Conservation (phyloP, 2,888 invertebrate species). For the Leptopilina myrica region DNA sequence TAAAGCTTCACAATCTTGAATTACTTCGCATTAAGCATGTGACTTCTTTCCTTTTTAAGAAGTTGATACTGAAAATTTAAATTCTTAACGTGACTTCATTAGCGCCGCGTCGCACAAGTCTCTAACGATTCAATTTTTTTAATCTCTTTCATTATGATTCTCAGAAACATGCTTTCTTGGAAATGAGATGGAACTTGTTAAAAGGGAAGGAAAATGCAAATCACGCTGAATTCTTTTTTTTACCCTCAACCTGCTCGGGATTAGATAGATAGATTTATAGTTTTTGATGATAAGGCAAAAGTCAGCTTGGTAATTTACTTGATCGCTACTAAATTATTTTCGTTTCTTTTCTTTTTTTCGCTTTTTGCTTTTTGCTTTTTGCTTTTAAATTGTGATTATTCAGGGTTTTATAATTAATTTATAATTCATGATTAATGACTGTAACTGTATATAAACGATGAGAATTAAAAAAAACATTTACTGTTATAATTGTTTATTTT, state of each 20-base stretch:
- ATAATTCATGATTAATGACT: too few species aligned
- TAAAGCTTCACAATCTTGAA: constrained; percentile 7
- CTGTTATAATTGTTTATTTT: too few species aligned
- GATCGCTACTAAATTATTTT: background rate
- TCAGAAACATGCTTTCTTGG: constrained; percentile 14
- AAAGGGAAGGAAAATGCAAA: constrained; percentile 1
- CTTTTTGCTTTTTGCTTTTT: background rate
- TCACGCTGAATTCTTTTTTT: constrained; percentile 5
- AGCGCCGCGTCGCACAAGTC: constrained; percentile 30
- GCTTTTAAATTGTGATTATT: background rate
- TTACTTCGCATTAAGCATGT: constrained; percentile 24
- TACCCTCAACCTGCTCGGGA: background rate
- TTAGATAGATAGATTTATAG: constrained; percentile 1
- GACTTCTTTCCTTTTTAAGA: background rate
- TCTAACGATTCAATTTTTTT: constrained; percentile 36
- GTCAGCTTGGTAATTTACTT: background rate
- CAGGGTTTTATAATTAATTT: too few species aligned
- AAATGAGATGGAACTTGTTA: constrained; percentile 27
- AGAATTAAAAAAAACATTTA: too few species aligned
- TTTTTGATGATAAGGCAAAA: background rate
- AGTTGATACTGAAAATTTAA: constrained; percentile 38
- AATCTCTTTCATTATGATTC: constrained; percentile 27
- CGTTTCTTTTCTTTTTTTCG: too few species aligned
- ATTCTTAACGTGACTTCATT: constrained; percentile 37
- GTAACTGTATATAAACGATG: too few species aligned